phyloP scores from a whole-genome alignment of 2,888 invertebrate species.

The Argyra leucocephala region DNA sequence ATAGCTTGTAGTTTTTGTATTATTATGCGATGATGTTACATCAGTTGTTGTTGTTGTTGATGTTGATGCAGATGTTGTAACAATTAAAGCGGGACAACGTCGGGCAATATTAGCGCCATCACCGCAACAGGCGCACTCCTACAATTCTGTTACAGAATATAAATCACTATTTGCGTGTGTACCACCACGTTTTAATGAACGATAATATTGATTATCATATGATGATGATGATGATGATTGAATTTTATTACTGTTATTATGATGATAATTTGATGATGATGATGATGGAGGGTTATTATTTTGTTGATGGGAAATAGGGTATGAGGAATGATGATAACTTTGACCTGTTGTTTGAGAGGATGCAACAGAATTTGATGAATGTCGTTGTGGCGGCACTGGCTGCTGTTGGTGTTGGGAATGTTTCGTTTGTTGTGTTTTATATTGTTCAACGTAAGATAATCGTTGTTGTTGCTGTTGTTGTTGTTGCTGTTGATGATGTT shows the following conservation, averaged over 20 bases:
- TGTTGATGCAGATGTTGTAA: constrained; percentile 25
- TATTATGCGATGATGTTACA: constrained; percentile 15
- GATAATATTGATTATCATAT: constrained; percentile 27
- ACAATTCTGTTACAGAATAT: constrained; percentile 67
- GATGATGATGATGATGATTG: constrained; percentile 25
- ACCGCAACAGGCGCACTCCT: constrained; percentile 47
- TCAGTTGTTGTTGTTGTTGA: constrained; percentile 30
- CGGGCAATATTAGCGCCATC: constrained; percentile 44
- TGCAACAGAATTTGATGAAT: not conserved
- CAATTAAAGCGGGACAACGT: constrained; percentile 27
- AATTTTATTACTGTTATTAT: not conserved
- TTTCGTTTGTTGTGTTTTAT: constrained; percentile 24
- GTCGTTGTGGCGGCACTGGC: constrained; percentile 5
- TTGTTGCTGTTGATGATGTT: constrained; percentile 22
- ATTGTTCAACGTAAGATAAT: constrained; percentile 36
- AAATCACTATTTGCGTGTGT: constrained; percentile 49
- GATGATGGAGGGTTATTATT: constrained; percentile 29
- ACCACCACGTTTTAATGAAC: constrained; percentile 46
- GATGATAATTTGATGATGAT: constrained; percentile 24
- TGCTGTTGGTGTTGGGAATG: constrained; percentile 26
- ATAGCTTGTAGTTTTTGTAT: constrained; percentile 18
- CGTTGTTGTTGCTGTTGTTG: constrained; percentile 24
- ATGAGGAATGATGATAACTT: constrained; percentile 31
- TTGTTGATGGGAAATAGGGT: constrained; percentile 33
- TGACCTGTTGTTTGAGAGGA: constrained; percentile 1